phyloP scores from a whole-genome alignment of 2,113 vertebrate genomes.

The Climacteris rufus region DNA sequence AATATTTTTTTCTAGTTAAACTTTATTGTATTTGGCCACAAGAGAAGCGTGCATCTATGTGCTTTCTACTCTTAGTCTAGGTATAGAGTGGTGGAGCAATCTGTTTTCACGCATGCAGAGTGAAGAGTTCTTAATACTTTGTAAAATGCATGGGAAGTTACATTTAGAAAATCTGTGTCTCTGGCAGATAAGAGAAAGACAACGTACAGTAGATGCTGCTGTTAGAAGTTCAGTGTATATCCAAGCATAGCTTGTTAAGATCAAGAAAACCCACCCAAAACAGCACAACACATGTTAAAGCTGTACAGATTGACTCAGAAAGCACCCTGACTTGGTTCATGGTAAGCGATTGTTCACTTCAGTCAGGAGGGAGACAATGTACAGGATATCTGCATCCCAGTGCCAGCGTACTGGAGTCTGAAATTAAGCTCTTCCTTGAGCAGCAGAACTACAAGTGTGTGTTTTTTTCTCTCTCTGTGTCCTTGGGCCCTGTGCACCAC shows the following conservation, averaged over 20 bases:
- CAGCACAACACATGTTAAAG: neutral
- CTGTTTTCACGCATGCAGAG: neutral
- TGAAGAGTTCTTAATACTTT: neutral
- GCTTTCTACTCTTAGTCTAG: neutral
- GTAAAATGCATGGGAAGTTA: neutral
- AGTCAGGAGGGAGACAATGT: fast-evolving
- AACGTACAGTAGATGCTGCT: neutral
- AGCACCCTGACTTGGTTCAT: neutral
- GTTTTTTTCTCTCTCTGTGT: fast-evolving
- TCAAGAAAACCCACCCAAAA: neutral
- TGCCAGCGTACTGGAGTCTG: fast-evolving
- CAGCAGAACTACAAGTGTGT: fast-evolving
- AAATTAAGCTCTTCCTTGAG: neutral
- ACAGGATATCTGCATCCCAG: no score
- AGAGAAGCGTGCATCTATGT: neutral
- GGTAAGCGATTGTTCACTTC: neutral
- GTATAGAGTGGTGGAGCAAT: neutral
- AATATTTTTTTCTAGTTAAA: conserved; percentile 53
- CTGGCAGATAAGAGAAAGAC: neutral
- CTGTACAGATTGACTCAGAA: neutral
- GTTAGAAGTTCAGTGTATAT: no score
- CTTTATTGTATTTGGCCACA: conserved; percentile 40
- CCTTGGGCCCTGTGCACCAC: fast-evolving
- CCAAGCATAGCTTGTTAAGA: neutral
- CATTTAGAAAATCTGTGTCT: neutral